A percentile compares a stretch with the other conserved stretches of the same genome.
Evolutionary conservation across 2,113 vertebrate genomes (phyloP).

Genomic region (Vidua chalybeata): DNA sequence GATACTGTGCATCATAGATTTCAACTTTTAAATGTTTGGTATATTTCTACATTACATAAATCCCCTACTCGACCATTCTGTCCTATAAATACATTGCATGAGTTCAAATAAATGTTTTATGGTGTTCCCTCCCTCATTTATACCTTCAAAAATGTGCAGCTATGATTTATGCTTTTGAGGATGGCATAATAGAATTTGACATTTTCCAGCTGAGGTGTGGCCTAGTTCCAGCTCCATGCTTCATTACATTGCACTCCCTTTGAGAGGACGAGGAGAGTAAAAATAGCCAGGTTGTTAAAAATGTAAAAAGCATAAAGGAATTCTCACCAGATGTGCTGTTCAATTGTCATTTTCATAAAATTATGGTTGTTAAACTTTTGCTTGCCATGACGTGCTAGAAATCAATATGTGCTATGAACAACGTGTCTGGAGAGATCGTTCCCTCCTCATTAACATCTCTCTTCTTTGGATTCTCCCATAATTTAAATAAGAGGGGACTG

Average conservation of each 20-base stretch:
- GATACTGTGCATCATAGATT: not conserved
- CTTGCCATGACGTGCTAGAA: not conserved
- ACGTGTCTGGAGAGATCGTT: not conserved
- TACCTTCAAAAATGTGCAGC: conserved; percentile 33
- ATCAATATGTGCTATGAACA: not conserved
- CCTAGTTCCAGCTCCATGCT: conserved; percentile 78
- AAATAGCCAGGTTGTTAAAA: conserved; percentile 79
- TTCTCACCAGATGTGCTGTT: conserved; percentile 73
- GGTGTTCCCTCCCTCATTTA: not conserved
- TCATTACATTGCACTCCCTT: conserved; percentile 77
- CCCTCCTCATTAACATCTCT: not conserved
- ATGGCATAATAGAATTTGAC: conserved; percentile 77
- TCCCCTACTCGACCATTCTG: not conserved
- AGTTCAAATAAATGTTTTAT: conserved; percentile 8
- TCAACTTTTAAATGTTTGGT: not conserved
- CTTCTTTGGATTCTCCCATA: not conserved
- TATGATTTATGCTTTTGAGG: conserved; percentile 78
- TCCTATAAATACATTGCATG: not conserved
- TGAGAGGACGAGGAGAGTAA: conserved; percentile 75
- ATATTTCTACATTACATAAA: not conserved
- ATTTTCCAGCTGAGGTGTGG: conserved; percentile 83
- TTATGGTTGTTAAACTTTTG: conserved; percentile 39
- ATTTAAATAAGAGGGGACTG: not conserved
- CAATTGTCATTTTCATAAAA: conserved; percentile 66
- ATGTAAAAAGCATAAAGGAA: conserved; percentile 74